Conservation (phyloP, 1,140 invertebrate genomes). For the Zophobas atratus region DNA sequence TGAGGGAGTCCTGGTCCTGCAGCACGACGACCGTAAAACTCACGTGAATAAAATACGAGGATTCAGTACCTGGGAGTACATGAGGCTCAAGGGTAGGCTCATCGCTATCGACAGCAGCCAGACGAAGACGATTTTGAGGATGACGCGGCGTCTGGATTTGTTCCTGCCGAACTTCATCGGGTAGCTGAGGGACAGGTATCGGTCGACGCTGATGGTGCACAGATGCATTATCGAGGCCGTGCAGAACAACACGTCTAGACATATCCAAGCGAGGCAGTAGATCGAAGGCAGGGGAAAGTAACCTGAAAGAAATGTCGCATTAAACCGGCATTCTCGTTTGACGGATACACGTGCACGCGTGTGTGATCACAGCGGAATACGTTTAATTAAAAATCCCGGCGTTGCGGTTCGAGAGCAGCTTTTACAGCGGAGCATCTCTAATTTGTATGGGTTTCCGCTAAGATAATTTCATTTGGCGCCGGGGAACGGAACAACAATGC, state of each 20-base stretch:
- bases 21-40: slow-evolving; percentile 57
- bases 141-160: slow-evolving; percentile 89
- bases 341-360: neutral
- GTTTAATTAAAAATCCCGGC: slow-evolving; percentile 26
- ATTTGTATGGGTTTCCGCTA: neutral
- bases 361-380: neutral
- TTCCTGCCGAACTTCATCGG: slow-evolving; percentile 93
- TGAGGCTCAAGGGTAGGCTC: slow-evolving; percentile 88
- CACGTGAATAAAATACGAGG: slow-evolving; percentile 16
- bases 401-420: neutral
- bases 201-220: slow-evolving; percentile 95
- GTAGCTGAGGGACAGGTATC: slow-evolving; percentile 88
- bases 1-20: slow-evolving; percentile 84
- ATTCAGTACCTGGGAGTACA: slow-evolving; percentile 85
- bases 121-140: slow-evolving; percentile 91
- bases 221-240: slow-evolving; percentile 97
- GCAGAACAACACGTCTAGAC: slow-evolving; percentile 94
- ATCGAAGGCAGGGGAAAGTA: slow-evolving; percentile 86
- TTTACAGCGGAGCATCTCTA: neutral
- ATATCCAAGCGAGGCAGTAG: slow-evolving; percentile 90
- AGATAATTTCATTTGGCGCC: slow-evolving; percentile 5
- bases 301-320: slow-evolving; percentile 73
- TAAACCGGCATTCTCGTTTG: neutral
- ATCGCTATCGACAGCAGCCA: slow-evolving; percentile 92
- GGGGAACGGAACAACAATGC: neutral